Evolutionary conservation across 2,797 vertebrate genomes (phyloP).

Genomic region (Epinephelus awoara): DNA sequence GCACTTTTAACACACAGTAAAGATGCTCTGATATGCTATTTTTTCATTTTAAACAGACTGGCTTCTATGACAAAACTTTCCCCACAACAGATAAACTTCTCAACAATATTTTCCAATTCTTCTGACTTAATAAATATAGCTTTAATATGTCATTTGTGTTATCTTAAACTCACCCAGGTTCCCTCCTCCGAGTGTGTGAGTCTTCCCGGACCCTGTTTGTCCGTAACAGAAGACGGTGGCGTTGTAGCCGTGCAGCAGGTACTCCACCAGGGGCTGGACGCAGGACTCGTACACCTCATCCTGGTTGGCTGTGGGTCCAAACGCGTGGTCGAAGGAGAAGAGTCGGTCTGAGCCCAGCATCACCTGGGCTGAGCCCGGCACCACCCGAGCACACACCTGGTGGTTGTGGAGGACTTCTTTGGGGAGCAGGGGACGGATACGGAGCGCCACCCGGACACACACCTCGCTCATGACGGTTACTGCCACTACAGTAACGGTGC

Average conservation of each 20-base stretch:
- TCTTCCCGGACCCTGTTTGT: constrained; percentile 95
- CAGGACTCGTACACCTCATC: constrained; percentile 90
- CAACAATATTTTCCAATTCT: too few relatives aligned
- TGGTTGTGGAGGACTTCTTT: constrained; percentile 91
- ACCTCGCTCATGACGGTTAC: constrained; percentile 86
- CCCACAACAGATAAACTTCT: too few relatives aligned
- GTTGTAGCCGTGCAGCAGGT: constrained; percentile 90
- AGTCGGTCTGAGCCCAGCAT: constrained; percentile 87
- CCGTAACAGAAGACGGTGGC: constrained; percentile 94
- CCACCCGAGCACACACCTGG: constrained; percentile 88
- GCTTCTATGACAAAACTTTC: too few relatives aligned
- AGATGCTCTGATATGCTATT: too few relatives aligned
- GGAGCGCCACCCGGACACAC: constrained; percentile 91
- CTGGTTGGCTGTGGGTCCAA: constrained; percentile 89
- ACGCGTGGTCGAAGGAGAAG: constrained; percentile 93
- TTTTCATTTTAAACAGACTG: too few relatives aligned
- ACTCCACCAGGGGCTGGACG: constrained; percentile 89
- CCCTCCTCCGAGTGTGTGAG: constrained; percentile 91
- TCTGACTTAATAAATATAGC: background rate
- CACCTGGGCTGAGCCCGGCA: constrained; percentile 87
- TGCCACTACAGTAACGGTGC: rapidly evolving
- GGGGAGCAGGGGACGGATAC: constrained; percentile 91
- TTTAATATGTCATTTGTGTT: background rate
- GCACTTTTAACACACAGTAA: too few relatives aligned
- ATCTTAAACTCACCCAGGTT: constrained; percentile 80